Base-by-base conservation (phyloP, 1,140 invertebrate genomes). In the Temnothorax nylanderi region DNA sequence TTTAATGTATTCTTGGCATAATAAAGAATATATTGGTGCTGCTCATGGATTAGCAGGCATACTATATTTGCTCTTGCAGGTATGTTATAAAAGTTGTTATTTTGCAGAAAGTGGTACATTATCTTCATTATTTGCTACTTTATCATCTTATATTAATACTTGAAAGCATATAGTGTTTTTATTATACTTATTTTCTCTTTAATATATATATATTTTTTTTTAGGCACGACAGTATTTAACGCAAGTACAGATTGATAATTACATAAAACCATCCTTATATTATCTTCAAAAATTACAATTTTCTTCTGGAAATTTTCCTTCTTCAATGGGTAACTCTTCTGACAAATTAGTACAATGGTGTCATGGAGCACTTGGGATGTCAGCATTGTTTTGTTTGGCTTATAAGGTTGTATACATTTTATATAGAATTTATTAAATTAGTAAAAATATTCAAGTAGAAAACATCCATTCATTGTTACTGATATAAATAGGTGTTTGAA, bases 261-360 rank as follows among this genome's bases (percentile, higher is more conserved):
- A 96, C 32, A 93, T 97, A 54, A 95, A 96, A 89, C 97, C 97
- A 44, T 96, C 97, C 10, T 94, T 98, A 75, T 96, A 98, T 88
- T 97, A 96, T 93, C 93, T 98, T 85, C 88, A 96, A 8, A 94
- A 91, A n/a, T 86, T 96, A 56, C 95, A 96, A 91, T 98, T 96
- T 94, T 93, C 96, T n/a, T 97, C 97, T 89, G 98, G 98, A 3
- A 99, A 99, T 95, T 98, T 98, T 93, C 98, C 98, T 4, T 99
- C 98, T 0, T 99, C 98, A 0, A 74, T 97, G 1, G 97, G 96
- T 18, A 97, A 96, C 89, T 95, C 95, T 49, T 95, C 94, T 49
- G 98, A 99, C 93, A 97, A 96, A 94, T 96, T 99, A 60, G 97
- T 99, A 2, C 99, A 99, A 89, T 99, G 99, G 99, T 99, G 99